Base-by-base conservation (phyloP, 2,888 invertebrate species). In the Hecatera dysodea region DNA sequence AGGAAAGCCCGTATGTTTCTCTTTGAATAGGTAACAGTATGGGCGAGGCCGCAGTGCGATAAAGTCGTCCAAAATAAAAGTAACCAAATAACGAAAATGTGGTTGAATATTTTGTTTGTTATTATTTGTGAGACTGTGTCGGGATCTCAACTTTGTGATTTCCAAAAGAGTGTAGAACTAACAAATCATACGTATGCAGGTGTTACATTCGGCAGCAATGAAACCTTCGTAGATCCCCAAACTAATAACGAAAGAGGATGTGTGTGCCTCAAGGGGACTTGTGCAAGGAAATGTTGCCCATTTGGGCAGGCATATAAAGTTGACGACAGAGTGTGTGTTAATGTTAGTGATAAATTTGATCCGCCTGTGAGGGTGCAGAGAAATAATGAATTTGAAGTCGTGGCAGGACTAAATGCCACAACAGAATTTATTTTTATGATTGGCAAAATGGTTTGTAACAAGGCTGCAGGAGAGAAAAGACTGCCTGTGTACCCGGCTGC, bases 221-320 rank as follows among this genome's bases (percentile, higher is more conserved):
- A 95, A 75, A 91, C 90, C 67, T 89, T 84, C 60, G 64, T 83
- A 1, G 89, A 92, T 53, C 76, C 81, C 4, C 72, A 72, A 0
- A 88, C 82, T 0, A 79, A 86, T 1, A 57, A 57, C 7, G 74
- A 88, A 52, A 85, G 90, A 74, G 92, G 91, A 0, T 94, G 93
- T 81, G 67, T 90, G 4, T 93, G 92, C 61, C 79, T 76, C 2
- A 91, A 91, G 39, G 82, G 87, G 39, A 79, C 50, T 2, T 94
- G 93, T 68, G 55, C 91, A 0, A 72, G 86, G 1, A 95, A 95
- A 72, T 95, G 95, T 44, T 95, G 95, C 63, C 92, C 91, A 0
- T 73, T 84, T 0, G 93, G 94, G 0, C 78, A 75, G 12, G 90
- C 81, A 0, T 91, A 90, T 60, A 46, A 66, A 8, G 0, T 0